Base-by-base conservation (phyloP, 2,888 invertebrate genomes). In the Drosophila peninsularis region DNA sequence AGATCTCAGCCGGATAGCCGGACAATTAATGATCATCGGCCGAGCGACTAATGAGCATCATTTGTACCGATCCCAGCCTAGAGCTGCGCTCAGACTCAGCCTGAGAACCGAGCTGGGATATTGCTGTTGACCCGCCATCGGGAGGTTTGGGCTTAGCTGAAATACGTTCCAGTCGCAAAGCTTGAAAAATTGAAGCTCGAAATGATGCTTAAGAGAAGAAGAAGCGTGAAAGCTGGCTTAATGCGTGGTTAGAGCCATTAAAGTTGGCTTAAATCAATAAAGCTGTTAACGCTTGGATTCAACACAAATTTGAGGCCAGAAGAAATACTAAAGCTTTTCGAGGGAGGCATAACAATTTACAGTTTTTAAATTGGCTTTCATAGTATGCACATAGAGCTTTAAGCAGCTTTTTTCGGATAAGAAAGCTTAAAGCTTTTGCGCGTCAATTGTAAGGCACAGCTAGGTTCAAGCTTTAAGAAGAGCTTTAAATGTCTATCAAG, bases 1-100 rank as follows among this genome's bases (percentile, higher is more conserved):
- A 27, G 58, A 68, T 69, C 32, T 66, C 21, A 24, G 5, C 49
- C 53, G 44, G 74, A 74, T 70, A 70, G 47, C 47, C 54, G 21
- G 27, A 52, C 64, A 65, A 61, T 75, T 61, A 70, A 78, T 78
- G 71, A 66, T 52, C 78, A 67, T 65, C 74, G 61, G 58, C 52
- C 30, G 19, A 37, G 62, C 55, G 49, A 36, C 60, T 77, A 77
- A 78, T 75, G 75, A 75, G 66, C 62, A 53, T 69, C 65, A 73
- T 76, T 77, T 62, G 45, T 45, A 30, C 30, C 45, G 17, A 62
- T 13, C 68, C 21, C 27, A 39, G 55, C 34, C 27, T 54, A 63
- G 58, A 55, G 44, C 4, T 19, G 67, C 30, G 21, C 37, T 3
- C 32, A 45, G 45, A 4, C 11, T 24, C 7, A 5, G 42, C 19